These are phyloP conservation scores for Ahaetulla prasina DNA, from an alignment of 2,113 vertebrate genomes.

Conservation along the genomic window DNA sequence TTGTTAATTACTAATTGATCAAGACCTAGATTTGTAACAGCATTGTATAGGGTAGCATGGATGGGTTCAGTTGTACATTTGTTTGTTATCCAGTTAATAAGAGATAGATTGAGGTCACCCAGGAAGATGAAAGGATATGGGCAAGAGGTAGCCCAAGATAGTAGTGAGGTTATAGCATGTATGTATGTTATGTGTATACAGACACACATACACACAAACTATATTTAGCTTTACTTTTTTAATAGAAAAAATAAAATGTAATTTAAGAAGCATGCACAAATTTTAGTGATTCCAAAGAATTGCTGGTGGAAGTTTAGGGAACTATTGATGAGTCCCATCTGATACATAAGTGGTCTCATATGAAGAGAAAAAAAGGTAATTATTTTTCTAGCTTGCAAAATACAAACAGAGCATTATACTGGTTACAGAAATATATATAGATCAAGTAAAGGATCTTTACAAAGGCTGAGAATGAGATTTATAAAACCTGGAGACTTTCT, in stretches of 20 bases:
- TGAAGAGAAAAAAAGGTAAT: background rate
- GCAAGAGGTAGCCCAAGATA: too few relatives aligned
- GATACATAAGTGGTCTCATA: background rate
- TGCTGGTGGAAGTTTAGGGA: background rate
- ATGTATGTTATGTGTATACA: too few relatives aligned
- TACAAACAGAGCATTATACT: background rate
- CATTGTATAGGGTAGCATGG: too few relatives aligned
- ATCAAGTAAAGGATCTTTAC: background rate
- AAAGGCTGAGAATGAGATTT: background rate
- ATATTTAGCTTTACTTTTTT: background rate
- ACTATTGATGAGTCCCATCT: background rate
- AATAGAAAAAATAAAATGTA: background rate
- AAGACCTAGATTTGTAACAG: too few relatives aligned
- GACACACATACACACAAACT: too few relatives aligned
- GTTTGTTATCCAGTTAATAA: too few relatives aligned
- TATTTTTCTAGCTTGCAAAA: background rate
- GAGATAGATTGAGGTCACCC: too few relatives aligned
- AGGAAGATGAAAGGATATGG: too few relatives aligned
- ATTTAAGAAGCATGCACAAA: background rate
- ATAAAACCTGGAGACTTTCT: conserved; percentile 38
- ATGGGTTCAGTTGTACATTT: too few relatives aligned
- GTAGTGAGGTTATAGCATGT: too few relatives aligned
- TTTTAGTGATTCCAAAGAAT: background rate
- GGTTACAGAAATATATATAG: background rate
- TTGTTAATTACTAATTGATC: too few relatives aligned